Conservation (phyloP, 2,888 invertebrate genomes). For the Petrophora chlorosata region DNA sequence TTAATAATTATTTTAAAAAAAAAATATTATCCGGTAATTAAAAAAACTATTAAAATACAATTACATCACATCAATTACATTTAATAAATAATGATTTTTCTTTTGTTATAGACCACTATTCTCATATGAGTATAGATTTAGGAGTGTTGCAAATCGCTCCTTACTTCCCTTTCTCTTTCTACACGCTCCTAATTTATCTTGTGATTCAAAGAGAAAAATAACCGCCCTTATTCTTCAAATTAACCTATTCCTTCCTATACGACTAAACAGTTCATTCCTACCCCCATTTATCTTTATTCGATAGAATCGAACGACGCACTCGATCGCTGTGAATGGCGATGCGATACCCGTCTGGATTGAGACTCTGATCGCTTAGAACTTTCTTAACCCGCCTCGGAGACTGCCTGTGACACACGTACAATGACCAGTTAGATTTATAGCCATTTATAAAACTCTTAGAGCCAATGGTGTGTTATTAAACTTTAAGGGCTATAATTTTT, state of each 20-base stretch:
- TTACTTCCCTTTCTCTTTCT: too few species aligned
- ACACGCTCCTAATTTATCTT: too few species aligned
- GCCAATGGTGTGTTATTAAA: constrained; percentile 32
- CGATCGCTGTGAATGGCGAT: constrained; percentile 53
- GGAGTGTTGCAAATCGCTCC: too few species aligned
- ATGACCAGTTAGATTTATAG: constrained; percentile 56
- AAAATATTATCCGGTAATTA: too few species aligned
- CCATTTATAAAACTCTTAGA: constrained; percentile 54
- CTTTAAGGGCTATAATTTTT: constrained; percentile 25
- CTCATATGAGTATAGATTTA: too few species aligned
- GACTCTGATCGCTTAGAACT: constrained; percentile 47
- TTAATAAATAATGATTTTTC: too few species aligned
- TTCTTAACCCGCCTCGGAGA: constrained; percentile 41
- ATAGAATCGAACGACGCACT: constrained; percentile 68
- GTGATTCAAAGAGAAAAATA: too few species aligned
- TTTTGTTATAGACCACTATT: too few species aligned
- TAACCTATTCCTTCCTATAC: constrained; percentile 35
- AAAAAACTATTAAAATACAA: too few species aligned
- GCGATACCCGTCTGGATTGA: constrained; percentile 53
- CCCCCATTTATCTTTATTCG: constrained; percentile 77
- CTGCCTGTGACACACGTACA: constrained; percentile 60
- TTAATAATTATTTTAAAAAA: too few species aligned
- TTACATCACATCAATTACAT: too few species aligned
- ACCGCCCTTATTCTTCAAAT: constrained; percentile 40
- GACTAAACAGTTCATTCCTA: constrained; percentile 58